phyloP scores from a whole-genome alignment of 2,113 vertebrate genomes.

The Cynoglossus semilaevis region DNA sequence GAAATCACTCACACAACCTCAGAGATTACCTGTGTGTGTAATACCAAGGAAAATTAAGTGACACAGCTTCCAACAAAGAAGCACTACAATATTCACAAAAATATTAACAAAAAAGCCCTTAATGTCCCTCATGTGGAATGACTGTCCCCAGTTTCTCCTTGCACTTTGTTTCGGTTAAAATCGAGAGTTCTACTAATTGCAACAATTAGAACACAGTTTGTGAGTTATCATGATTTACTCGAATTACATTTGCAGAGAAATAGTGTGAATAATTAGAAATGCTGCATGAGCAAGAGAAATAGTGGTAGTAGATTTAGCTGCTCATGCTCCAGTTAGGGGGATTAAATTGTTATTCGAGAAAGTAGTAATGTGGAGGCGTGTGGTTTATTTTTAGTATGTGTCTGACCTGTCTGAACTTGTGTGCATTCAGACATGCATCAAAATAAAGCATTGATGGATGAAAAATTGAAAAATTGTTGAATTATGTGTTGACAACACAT shows the following conservation, averaged over 20 bases:
- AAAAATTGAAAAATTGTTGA: too few relatives aligned
- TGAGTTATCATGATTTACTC: neutral
- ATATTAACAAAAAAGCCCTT: neutral
- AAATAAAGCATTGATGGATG: too few relatives aligned
- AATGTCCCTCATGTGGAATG: slow-evolving; percentile 1
- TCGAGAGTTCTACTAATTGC: slow-evolving; percentile 2
- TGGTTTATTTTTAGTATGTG: neutral
- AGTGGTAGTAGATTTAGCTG: neutral
- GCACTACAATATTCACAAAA: slow-evolving; percentile 11
- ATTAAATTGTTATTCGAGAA: too few relatives aligned
- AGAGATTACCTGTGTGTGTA: neutral
- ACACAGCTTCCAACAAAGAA: neutral
- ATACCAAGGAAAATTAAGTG: neutral
- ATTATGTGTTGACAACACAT: neutral
- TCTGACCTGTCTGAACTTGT: slow-evolving; percentile 1
- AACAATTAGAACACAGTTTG: neutral
- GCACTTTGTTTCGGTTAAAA: neutral
- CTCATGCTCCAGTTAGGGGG: too few relatives aligned
- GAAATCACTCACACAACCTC: neutral
- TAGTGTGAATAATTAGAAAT: neutral
- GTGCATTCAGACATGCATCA: neutral
- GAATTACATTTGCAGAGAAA: neutral
- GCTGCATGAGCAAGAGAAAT: neutral
- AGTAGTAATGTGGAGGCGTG: neutral
- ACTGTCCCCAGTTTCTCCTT: slow-evolving; percentile 5